These are phyloP conservation scores for Grantiella picta DNA, from an alignment of 2,113 vertebrate species.

Conservation along the genomic window DNA sequence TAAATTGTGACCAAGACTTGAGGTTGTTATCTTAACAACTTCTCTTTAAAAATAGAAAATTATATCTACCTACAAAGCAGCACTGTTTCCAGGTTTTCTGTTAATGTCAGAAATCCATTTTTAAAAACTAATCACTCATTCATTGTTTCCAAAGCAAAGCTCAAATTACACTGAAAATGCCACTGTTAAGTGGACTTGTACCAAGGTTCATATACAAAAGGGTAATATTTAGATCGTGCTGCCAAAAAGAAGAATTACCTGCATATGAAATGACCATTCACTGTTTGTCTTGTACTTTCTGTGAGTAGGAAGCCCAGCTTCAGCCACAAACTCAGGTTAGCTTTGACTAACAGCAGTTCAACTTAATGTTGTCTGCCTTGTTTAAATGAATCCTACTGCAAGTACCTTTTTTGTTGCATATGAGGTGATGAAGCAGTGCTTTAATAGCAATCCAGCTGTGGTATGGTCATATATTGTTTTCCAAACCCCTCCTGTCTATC, in stretches of 20 bases:
- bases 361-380: background rate
- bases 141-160: background rate
- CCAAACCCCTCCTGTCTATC: background rate
- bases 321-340: background rate
- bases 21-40: background rate
- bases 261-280: background rate
- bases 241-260: background rate
- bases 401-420: background rate
- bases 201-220: background rate
- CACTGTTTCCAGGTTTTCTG: background rate
- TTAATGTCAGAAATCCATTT: background rate
- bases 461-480: background rate
- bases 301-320: background rate
- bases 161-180: background rate
- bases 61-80: background rate
- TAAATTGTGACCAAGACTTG: background rate
- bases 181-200: background rate
- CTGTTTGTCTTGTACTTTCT: background rate
- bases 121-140: background rate
- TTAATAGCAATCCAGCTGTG: slow-evolving; percentile 21
- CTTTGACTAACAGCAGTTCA: background rate
- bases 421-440: background rate
- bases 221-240: background rate
- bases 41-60: background rate
- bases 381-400: slow-evolving; percentile 15